A percentile compares a stretch with the other conserved stretches of the same genome.
Conservation (phyloP, 2,888 invertebrate genomes). For the Dasypolia templi region DNA sequence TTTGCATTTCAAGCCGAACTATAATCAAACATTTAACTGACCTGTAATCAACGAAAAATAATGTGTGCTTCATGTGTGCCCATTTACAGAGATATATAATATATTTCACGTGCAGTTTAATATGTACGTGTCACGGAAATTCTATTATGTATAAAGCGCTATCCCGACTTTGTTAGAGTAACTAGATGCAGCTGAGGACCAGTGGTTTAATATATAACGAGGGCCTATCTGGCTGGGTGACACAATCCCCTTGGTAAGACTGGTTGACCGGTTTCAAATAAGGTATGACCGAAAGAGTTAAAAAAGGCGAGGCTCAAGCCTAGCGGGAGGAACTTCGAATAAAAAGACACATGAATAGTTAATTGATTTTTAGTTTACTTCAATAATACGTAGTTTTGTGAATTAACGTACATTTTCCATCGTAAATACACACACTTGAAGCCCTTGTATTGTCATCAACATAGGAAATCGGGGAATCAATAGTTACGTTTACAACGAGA, state of each 20-base stretch:
- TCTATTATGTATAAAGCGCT: not conserved
- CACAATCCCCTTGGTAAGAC: not conserved
- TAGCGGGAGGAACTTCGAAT: constrained; percentile 1
- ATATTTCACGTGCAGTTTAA: not conserved
- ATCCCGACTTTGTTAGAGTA: no score
- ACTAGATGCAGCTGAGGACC: not conserved
- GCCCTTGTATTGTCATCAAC: constrained; percentile 35
- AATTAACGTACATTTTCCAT: constrained; percentile 17
- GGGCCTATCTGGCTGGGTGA: not conserved
- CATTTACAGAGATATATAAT: constrained; percentile 15
- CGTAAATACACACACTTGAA: constrained; percentile 44
- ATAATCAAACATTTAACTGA: constrained; percentile 39
- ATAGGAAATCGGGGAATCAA: constrained; percentile 34
- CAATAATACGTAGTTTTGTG: constrained; percentile 21
- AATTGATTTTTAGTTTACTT: constrained; percentile 40
- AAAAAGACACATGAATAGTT: constrained; percentile 26
- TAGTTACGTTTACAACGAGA: constrained; percentile 59
- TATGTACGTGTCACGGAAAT: no score
- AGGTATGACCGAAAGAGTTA: no score
- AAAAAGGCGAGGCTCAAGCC: not conserved
- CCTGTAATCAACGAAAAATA: constrained; percentile 13
- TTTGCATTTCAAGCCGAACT: constrained; percentile 51
- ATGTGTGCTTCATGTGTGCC: constrained; percentile 20
- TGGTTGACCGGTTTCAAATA: no score
- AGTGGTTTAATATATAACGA: no score